Evolutionary conservation across 2,113 vertebrate species (phyloP), one percentile per base, ranked within the genome.

Genomic region (Helogale parvula): DNA sequence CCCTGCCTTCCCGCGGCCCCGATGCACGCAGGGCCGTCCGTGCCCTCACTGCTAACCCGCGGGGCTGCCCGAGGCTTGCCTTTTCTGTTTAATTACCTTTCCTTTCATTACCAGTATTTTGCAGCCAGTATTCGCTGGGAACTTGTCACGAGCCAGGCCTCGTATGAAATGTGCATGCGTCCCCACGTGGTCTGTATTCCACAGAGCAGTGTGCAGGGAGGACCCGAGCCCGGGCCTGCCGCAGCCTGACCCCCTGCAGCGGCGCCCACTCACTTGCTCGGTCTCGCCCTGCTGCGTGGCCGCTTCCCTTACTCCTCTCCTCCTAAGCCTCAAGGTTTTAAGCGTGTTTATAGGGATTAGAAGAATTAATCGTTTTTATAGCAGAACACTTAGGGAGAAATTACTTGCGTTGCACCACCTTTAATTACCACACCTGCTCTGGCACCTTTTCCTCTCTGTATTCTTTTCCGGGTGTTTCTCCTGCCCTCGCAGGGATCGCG

Each of bases 391-490:
- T 1, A n/a, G 68, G 38, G 29, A 6, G 9, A 19, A 52, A 52
- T 2, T 12, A 19, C 1, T 0, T 27, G 45, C 52, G 0, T 17
- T 7, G 2, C 1, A 4, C 17, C 5, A 5, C 1, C 54, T 50
- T 33, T 2, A 10, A 27, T 29, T 6, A 1, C 10, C 7, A 4
- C 9, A 4, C 57, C 11, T 10, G 0, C 21, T 68, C 23, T 31
- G 60, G 31, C 38, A 19, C 47, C 0, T 3, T 29, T n/a, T 21
- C 14, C 25, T 66, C 25, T 66, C 2, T 1, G 5, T 14, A 17
- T 71, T 47, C 65, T 82, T 45, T 31, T 19, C 68, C 50, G 23
- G 35, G 0, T 2, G 0, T 60, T 79, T 60, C 90, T 68, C 57
- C 69, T 1, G 1, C 66, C 4, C 33, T 50, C 21, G 54, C 45